Base-by-base conservation (phyloP, 2,888 invertebrate genomes). In the Ennomos erosarius region DNA sequence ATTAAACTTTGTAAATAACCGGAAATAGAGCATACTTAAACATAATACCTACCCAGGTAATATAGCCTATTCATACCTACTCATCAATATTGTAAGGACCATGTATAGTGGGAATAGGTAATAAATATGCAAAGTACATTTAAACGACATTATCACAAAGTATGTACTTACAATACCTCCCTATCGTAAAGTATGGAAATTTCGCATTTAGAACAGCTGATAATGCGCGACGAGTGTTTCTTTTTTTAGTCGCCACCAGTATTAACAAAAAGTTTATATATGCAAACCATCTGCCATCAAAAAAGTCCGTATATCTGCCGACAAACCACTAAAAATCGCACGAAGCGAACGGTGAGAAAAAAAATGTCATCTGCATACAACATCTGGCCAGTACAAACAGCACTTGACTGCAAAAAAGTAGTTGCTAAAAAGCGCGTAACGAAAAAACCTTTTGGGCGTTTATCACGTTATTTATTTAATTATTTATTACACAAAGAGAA, bases 281-380 rank as follows among this genome's bases (percentile, higher is more conserved):
- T 86, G 82, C 82, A 81, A 79, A 82, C 81, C 90, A 91, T 87
- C 90, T 90, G 90, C 84, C 76, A 62, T 81, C 84, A 81, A 89
- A 89, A 87, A 89, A 85, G 72, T 74, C 68, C 63, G 71, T 66
- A 69, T 74, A 78, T 81, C 76, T 74, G 73, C 75, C 78, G 79
- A 82, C 81, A 80, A 83, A 79, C 87, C 80, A 85, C 86, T 88
- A 90, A 90, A 90, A 90, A 91, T 91, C 85, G 90, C 90, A 86
- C 83, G 76, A 67, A 65, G 26, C 26, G 26, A 55, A 52, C 67
- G 65, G 26, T 26, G 26, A 64, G 74, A 78, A 85, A 90, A 85
- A 90, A 90, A 88, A 77, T 91, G 89, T 92, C 91, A 90, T 92
- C 90, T 91, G 91, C 91, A 92, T 92, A 90, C 77, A 82, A 83